These are phyloP conservation scores for Pseudobourletiella spinata DNA, from an alignment of 1,140 invertebrate genomes.

Conservation along the genomic window DNA sequence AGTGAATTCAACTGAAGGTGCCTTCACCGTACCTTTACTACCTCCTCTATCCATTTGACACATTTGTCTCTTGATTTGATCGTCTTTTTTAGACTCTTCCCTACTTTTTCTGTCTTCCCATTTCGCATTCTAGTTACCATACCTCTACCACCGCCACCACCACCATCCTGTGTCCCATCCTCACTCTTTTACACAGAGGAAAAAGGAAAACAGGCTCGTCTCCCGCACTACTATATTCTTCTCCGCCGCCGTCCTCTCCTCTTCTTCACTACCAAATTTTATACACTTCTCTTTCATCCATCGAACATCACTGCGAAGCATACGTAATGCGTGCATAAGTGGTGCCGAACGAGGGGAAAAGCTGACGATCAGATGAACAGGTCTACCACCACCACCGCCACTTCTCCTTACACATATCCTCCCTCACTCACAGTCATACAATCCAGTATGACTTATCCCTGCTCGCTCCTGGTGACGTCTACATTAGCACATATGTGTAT, in stretches of 20 bases:
- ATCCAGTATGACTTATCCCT: no score
- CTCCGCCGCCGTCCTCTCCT: no score
- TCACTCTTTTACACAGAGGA: neutral
- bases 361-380: neutral
- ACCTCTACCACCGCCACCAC: neutral
- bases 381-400: neutral
- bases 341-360: neutral
- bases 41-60: conserved; percentile 26
- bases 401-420: no score
- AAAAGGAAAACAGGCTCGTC: neutral
- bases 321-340: neutral
- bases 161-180: neutral
- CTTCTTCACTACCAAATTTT: no score
- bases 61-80: conserved; percentile 34
- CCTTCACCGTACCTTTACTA: conserved; percentile 18
- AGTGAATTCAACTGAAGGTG: conserved; percentile 12
- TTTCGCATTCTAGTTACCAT: conserved; percentile 1
- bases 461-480: no score
- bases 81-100: conserved; percentile 9
- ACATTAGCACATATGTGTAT: no score
- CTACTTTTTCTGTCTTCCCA: neutral
- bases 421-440: no score
- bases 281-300: neutral
- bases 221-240: neutral
- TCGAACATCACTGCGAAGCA: neutral